Base-by-base conservation (phyloP, 2,113 vertebrate genomes). In the Notarius quadriscutis region DNA sequence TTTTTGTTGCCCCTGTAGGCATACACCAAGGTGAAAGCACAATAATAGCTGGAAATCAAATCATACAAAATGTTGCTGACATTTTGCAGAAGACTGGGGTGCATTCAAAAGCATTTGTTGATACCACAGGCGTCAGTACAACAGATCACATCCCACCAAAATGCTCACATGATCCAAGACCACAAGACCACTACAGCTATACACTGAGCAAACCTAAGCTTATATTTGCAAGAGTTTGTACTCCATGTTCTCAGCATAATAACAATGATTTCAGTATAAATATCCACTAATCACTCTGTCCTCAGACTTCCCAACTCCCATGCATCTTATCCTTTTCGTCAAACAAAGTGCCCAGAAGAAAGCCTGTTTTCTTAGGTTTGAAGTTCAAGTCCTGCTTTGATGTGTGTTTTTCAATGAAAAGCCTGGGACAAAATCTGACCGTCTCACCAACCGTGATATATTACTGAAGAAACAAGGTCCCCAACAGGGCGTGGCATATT, bases 341-440 rank as follows among this genome's bases (percentile, higher is more conserved):
- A 90, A 93, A 89, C 75, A 80, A 88, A 77, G 69, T 63, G 20
- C 60, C 50, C 65, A 82, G 79, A 75, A 50, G 25, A 91, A 34
- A 86, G 91, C 84, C 89, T 92, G 92, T 92, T 92, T 90, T 91
- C 83, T 88, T 91, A 60, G 86, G 89, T 91, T 90, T 89, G 87
- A 93, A 87, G 84, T 89, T 82, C 34, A n/a, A 57, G 18, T 58
- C 55, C 85, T 67, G 86, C 88, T 93, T 91, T 94, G 91, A 93
- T 93, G 89, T 91, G 67, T 86, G 11, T 87, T 90, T 91, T 89
- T 88, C 74, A 77, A 25, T 81, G 88, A 90, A 86, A 74, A 67
- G 63, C 78, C 63, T 57, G 22, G 51, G 86, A 91, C 88, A 81
- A 81, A 81, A 62, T 62, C 30, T 41, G 34, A 25, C 85, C 74